phyloP scores from a whole-genome alignment of 2,888 invertebrate species.

The Anorthoa munda region DNA sequence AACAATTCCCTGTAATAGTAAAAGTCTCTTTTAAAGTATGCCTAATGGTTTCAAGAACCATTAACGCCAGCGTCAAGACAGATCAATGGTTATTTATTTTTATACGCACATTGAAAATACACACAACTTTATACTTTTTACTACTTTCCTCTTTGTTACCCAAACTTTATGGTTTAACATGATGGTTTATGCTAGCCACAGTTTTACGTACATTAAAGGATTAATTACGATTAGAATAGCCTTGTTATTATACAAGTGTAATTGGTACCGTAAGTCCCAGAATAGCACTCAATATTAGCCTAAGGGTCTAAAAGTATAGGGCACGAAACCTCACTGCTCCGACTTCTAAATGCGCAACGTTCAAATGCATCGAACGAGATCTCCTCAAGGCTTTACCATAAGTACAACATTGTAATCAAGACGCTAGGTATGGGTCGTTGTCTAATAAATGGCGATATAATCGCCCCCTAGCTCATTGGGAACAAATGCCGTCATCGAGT shows the following conservation, averaged over 20 bases:
- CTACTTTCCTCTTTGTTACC: slow-evolving; percentile 35
- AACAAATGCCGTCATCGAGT: slow-evolving; percentile 56
- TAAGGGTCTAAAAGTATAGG: slow-evolving; percentile 4
- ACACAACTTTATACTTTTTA: slow-evolving; percentile 52
- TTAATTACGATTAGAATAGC: slow-evolving; percentile 31
- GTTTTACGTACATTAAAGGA: slow-evolving; percentile 32
- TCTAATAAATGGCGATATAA: slow-evolving; percentile 45
- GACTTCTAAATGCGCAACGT: slow-evolving; percentile 1
- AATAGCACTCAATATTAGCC: slow-evolving; percentile 11
- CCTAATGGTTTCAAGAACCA: slow-evolving; percentile 61
- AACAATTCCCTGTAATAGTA: slow-evolving; percentile 51
- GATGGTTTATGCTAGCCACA: slow-evolving; percentile 14
- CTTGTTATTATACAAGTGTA: not conserved
- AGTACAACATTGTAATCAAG: slow-evolving; percentile 26
- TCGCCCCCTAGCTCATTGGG: slow-evolving; percentile 44
- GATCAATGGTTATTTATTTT: slow-evolving; percentile 57
- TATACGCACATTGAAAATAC: slow-evolving; percentile 46
- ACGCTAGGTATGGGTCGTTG: slow-evolving; percentile 32
- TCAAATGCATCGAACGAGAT: slow-evolving; percentile 3
- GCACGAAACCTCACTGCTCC: not conserved
- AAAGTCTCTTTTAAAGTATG: slow-evolving; percentile 50
- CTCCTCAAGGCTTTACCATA: slow-evolving; percentile 17
- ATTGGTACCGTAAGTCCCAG: not conserved
- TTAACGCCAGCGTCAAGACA: slow-evolving; percentile 56
- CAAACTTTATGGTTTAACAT: slow-evolving; percentile 37